These are phyloP conservation scores for Anaspis maculata DNA, from an alignment of 2,888 invertebrate species.

Conservation along the genomic window DNA sequence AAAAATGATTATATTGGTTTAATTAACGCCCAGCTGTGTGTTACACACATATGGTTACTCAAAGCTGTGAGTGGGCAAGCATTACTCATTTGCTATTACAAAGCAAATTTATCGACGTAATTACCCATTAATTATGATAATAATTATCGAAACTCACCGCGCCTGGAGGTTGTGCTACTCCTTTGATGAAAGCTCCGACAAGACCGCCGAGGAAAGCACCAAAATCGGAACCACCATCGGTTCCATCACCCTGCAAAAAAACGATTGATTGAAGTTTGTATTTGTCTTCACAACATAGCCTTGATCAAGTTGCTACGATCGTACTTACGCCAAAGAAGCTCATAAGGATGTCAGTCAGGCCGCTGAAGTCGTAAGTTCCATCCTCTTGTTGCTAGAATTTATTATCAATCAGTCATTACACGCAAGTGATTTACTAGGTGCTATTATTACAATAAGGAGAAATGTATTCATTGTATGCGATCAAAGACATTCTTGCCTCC, in stretches of 20 bases:
- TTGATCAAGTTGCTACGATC: conserved; percentile 11
- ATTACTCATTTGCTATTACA: too few relatives aligned
- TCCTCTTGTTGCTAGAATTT: conserved; percentile 37
- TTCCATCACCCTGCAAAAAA: conserved; percentile 33
- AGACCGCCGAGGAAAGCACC: conserved; percentile 41
- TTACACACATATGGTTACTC: conserved; percentile 5
- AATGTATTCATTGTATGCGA: too few relatives aligned
- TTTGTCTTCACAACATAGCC: too few relatives aligned
- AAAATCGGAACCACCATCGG: conserved; percentile 40
- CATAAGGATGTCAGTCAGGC: conserved; percentile 36
- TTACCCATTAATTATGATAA: neutral
- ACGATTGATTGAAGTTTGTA: conserved; percentile 1
- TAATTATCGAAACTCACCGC: conserved; percentile 28
- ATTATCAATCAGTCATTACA: too few relatives aligned
- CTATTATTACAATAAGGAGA: too few relatives aligned
- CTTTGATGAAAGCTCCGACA: conserved; percentile 37
- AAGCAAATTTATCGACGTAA: too few relatives aligned
- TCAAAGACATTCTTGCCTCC: too few relatives aligned
- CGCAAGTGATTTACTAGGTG: too few relatives aligned
- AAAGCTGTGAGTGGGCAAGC: conserved; percentile 1
- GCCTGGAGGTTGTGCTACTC: conserved; percentile 38
- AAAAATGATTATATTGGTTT: too few relatives aligned
- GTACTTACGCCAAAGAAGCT: conserved; percentile 40
- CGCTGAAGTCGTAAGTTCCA: conserved; percentile 39
- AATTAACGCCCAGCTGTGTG: conserved; percentile 2